These are phyloP conservation scores for Ceratosolen solmsi DNA, from an alignment of 1,140 invertebrate species.

Conservation along the genomic window DNA sequence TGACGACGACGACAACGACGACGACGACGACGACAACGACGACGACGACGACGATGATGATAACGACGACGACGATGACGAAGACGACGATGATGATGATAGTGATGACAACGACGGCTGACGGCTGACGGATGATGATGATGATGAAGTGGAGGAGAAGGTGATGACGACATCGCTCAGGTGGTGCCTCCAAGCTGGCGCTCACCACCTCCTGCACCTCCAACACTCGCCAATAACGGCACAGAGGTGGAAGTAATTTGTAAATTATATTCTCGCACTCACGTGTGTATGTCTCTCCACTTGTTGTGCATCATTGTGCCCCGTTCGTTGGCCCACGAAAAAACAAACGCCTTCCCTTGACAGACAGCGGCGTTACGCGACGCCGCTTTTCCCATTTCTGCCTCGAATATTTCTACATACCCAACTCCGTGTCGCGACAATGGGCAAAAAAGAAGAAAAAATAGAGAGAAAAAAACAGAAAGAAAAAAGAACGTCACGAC, in stretches of 20 bases:
- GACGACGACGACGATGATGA: background rate
- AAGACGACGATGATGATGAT: background rate
- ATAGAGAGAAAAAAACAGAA: background rate
- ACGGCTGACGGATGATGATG: no score
- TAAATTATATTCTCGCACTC: background rate
- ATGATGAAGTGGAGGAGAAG: no score
- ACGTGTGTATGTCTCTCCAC: background rate
- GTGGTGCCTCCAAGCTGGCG: constrained; percentile 18
- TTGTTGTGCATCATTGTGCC: background rate
- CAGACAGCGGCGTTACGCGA: background rate
- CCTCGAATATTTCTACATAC: no score
- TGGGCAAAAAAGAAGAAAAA: background rate
- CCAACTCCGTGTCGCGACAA: no score
- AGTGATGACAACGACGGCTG: no score
- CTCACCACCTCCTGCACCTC: background rate
- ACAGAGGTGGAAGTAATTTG: no score
- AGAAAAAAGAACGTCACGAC: background rate
- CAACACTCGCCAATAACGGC: no score
- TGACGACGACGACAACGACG: no score
- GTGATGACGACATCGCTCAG: constrained; percentile 20
- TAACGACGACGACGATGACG: background rate
- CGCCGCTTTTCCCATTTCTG: background rate
- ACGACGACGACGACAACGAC: background rate
- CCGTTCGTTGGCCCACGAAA: background rate
- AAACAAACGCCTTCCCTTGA: background rate